Base-by-base conservation (phyloP, 2,888 invertebrate genomes). In the Auanema freiburgensis region DNA sequence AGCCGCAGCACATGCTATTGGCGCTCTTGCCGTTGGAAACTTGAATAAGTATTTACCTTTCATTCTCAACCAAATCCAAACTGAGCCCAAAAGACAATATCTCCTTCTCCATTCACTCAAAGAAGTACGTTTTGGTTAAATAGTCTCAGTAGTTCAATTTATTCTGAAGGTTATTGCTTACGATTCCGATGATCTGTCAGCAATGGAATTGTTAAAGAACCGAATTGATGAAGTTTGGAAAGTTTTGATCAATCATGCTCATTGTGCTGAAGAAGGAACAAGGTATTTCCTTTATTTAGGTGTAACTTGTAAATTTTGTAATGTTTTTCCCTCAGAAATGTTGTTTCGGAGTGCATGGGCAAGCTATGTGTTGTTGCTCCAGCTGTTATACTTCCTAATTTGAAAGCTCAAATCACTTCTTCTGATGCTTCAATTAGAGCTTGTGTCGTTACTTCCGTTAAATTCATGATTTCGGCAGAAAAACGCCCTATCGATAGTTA, bases 381-480 rank as follows among this genome's bases (percentile, higher is more conserved):
- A 0, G 88, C 89, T 59, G 89, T 89, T 69, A 87, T 97, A 59
- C 86, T 99, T 77, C 92, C 93, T n/a, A 89, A 91, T 79, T 87
- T 98, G 65, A 91, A 92, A 82, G 89, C 89, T 21, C 65, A 67
- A 42, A 59, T 76, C 42, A 52, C 54, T 5, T 69, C 65, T 1
- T 2, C 25, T 0, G 67, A 71, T n/a, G 55, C 71, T 25, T 61
- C 67, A 40, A 92, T 94, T 86, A 88, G 97, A 82, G 93, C 94
- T 0, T 97, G 97, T 0, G 93, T 95, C 1, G 93, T 98, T 14
- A 96, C 97, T 1, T 95, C 97, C 50, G 91, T 98, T 66, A 98
- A 98, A 85, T 99, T 96, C 84, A 96, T 97, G 44, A 96, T 98
- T 83, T 93, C 94, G 1, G 97, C 97, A 87, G 95, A 93, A 88